Evolutionary conservation across 2,797 vertebrate species (phyloP), one percentile per base, ranked within the genome.

Genomic region (Betta splendens): DNA sequence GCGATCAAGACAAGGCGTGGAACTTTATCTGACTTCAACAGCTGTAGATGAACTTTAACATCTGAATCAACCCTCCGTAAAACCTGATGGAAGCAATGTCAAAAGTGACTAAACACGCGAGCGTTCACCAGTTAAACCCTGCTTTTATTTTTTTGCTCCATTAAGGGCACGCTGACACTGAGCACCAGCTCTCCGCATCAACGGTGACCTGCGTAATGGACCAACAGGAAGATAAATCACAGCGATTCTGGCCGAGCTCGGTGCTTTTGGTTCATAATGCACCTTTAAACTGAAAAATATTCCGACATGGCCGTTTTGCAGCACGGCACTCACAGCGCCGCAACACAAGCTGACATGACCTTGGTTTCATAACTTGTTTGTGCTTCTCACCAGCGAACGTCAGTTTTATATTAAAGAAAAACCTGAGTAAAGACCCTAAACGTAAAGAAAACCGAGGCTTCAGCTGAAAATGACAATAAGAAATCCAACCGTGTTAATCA

Each of bases 341-440:
- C 15, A 3, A 33, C 3, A 15, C 18, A 4, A 16, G 26, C 40
- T 46, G 31, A 21, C 12, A 15, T 43, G 25, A 29, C 12, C 5
- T 15, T 43, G 12, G 16, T 37, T 60, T 47, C 5, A 25, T 40
- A 35, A 31, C 11, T 29, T 54, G 16, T 51, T 59, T 51, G 32
- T n/a, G 25, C 12, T 29, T 18, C 26, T 31, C 13, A 38, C 26
- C 23, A 13, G 33, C 12, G 39, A 36, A 26, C 17, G 21, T 28
- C 10, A 9, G 25, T 8, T 8, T 26, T 31, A 25, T 37, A 4
- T 46, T 16, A 26, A 31, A 20, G 1, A 15, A 10, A 4, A 46
- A 42, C 7, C 4, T 43, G 4, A 17, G 43, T 31, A 36, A 3
- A 21, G 35, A 25, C 20, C 3, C 12, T 45, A 17, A 42, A 11